phyloP scores from a whole-genome alignment of 2,888 invertebrate species.

The Fabriciana adippe region DNA sequence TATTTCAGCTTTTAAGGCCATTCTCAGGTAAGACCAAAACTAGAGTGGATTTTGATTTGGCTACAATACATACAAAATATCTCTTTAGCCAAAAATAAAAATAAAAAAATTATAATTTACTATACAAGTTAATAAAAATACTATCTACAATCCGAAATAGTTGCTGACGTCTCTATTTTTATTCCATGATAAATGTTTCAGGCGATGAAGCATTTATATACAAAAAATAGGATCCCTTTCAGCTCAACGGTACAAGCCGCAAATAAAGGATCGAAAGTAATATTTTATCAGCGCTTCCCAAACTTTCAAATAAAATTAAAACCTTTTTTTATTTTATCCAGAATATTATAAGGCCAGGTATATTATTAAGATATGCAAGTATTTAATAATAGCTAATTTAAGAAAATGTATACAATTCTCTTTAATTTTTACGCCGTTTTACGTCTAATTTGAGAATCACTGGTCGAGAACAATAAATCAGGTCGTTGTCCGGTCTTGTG shows the following conservation, averaged over 20 bases:
- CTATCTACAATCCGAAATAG: not conserved
- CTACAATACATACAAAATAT: no score
- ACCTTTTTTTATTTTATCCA: no score
- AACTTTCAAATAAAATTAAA: not conserved
- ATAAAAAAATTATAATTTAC: no score
- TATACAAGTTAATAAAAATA: no score
- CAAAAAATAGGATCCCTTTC: conserved; percentile 18
- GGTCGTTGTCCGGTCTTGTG: conserved; percentile 26
- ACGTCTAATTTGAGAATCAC: not conserved
- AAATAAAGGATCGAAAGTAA: conserved; percentile 20
- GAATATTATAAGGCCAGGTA: no score
- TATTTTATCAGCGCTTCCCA: conserved; percentile 1
- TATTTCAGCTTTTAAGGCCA: no score
- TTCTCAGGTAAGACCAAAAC: no score
- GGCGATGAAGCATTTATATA: conserved; percentile 17
- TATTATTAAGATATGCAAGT: no score
- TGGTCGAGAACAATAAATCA: conserved; percentile 29
- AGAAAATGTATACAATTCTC: not conserved
- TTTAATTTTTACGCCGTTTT: not conserved
- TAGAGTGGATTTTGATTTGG: no score
- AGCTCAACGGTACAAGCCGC: conserved; percentile 21
- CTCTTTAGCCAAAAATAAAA: no score
- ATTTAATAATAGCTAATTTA: no score
- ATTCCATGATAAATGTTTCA: conserved; percentile 16
- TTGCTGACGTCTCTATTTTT: conserved; percentile 11